Evolutionary conservation across 2,888 invertebrate species (phyloP), one percentile per base, ranked within the genome.

Genomic region (Trisateles emortualis): DNA sequence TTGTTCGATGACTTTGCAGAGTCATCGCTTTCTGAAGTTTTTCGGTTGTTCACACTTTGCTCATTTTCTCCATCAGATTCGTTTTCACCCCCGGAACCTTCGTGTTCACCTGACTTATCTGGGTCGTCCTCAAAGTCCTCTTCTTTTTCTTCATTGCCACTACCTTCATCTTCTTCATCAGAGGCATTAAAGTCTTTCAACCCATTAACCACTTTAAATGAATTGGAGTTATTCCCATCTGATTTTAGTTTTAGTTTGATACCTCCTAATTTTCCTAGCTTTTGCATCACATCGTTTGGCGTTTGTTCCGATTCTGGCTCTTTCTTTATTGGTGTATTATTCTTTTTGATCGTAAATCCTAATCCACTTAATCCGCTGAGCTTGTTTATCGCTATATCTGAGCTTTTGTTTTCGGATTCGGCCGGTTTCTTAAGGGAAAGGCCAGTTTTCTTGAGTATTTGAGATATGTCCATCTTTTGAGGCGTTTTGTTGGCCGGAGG

Each of bases 271-370:
- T 86, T 81, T 1, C 86, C 92, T 43, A 92, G 68, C 67, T 87
- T 91, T 73, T 88, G 81, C 79, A 92, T 81, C 0, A 88, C 77
- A 73, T 89, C 86, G 41, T 68, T 72, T 26, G 71, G 52, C 17
- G 64, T 77, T 52, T 76, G 63, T 40, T 82, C 81, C 8, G 66
- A 58, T 10, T 79, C 72, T 9, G 84, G 78, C 71, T 92, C 92
- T 53, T 81, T 83, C 57, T 92, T 92, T 32, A 91, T 79, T 1
- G 87, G 83, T 0, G 86, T 84, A n/a, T 59, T 66, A 64, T 79
- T 84, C 67, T 90, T 92, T 70, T 90, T 92, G 14, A 92, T 91
- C 0, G 91, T 91, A 45, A 92, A 92, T 3, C 92, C 92, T 59
- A 92, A 73, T 1, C 92, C 90, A 48, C 88, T 90, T 13, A n/a